These are phyloP conservation scores for Amphipyra berbera DNA, from an alignment of 2,888 invertebrate species.

Conservation along the genomic window DNA sequence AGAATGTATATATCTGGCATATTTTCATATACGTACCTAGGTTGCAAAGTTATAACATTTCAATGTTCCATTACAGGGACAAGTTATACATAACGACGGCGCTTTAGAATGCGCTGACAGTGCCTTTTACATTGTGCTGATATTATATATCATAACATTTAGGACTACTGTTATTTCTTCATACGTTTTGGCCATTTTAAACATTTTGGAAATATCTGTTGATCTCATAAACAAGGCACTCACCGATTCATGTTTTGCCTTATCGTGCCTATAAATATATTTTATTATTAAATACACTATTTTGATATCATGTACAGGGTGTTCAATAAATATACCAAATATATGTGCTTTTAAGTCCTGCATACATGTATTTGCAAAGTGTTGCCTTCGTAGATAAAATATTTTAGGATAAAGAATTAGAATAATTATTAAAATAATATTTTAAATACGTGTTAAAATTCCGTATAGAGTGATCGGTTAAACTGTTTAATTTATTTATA, in stretches of 20 bases:
- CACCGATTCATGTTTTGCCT: slow-evolving; percentile 78
- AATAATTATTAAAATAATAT: slow-evolving; percentile 49
- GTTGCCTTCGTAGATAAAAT: slow-evolving; percentile 83
- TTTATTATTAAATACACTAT: slow-evolving; percentile 79
- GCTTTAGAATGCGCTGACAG: slow-evolving; percentile 51
- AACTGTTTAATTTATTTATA: slow-evolving; percentile 76
- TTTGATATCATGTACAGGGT: slow-evolving; percentile 89
- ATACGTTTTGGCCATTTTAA: slow-evolving; percentile 56
- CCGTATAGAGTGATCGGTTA: slow-evolving; percentile 65
- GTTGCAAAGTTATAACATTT: slow-evolving; percentile 42
- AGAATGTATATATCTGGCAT: slow-evolving; percentile 49
- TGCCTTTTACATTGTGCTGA: slow-evolving; percentile 70
- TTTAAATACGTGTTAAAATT: slow-evolving; percentile 55
- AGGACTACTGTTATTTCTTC: slow-evolving; percentile 37
- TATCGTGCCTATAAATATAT: slow-evolving; percentile 80
- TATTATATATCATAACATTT: slow-evolving; percentile 56
- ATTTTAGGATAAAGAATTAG: slow-evolving; percentile 46
- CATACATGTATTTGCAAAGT: slow-evolving; percentile 77
- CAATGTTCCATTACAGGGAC: slow-evolving; percentile 44
- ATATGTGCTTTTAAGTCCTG: slow-evolving; percentile 86
- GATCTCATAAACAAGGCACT: slow-evolving; percentile 84
- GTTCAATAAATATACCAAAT: slow-evolving; percentile 87
- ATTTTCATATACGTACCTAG: slow-evolving; percentile 58
- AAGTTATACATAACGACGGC: slow-evolving; percentile 32
- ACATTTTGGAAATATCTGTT: slow-evolving; percentile 71